Percentiles rank a stretch among this genome's conserved stretches.
Conservation (phyloP, 2,888 invertebrate genomes). For the Crematogaster levior region DNA sequence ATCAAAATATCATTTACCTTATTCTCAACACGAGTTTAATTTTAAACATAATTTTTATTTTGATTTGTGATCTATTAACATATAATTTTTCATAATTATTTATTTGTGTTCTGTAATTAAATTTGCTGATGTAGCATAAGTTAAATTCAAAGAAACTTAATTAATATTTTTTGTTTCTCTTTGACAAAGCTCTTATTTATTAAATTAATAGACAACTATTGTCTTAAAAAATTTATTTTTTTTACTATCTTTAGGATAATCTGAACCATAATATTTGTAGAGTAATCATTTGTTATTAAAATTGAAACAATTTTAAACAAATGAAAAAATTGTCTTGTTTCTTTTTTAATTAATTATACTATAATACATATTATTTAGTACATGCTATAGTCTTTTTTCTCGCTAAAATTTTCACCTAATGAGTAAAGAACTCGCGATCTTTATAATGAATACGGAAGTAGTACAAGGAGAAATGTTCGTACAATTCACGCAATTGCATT, state of each 20-base stretch:
- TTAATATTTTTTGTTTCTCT: background rate
- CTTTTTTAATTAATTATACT: background rate
- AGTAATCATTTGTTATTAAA: constrained; percentile 1
- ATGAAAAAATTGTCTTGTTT: background rate
- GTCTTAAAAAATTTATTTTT: background rate
- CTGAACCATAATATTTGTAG: background rate
- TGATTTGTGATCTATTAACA: background rate
- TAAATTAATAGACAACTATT: background rate
- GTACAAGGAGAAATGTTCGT: constrained; percentile 7
- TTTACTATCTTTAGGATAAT: background rate
- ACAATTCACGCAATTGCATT: constrained; percentile 38
- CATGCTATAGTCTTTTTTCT: background rate
- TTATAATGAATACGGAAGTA: background rate
- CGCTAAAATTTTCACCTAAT: background rate
- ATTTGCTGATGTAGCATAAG: background rate
- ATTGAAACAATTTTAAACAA: background rate
- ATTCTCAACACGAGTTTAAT: background rate
- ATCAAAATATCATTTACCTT: background rate
- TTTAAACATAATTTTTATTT: background rate
- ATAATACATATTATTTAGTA: too few species aligned
- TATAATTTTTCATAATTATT: background rate
- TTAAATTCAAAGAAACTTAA: background rate
- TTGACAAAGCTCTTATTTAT: background rate
- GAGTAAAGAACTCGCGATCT: background rate
- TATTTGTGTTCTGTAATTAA: background rate